Conservation (phyloP, 2,113 vertebrate genomes). For the Anhinga rufa region DNA sequence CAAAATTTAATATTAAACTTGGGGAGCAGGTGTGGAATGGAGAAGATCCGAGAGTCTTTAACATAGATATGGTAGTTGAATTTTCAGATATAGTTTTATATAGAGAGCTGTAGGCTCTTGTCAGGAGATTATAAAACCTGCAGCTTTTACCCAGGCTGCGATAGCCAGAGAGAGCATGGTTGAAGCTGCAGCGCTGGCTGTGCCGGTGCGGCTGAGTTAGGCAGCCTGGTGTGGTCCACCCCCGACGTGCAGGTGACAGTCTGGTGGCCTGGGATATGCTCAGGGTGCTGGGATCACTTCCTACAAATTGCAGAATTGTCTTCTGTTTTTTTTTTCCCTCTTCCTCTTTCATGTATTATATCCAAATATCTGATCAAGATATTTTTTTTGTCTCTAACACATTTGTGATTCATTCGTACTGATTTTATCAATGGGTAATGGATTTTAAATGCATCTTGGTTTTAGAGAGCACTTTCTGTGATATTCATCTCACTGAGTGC, state of each 20-base stretch:
- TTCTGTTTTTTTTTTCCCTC: background rate
- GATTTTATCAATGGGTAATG: background rate
- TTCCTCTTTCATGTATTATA: background rate
- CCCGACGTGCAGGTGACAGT: rapidly evolving
- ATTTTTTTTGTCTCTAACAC: too few species aligned
- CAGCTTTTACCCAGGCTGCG: background rate
- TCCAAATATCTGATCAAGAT: background rate
- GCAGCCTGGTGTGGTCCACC: background rate
- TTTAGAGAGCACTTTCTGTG: background rate
- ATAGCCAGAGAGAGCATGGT: too few species aligned
- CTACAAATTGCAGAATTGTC: background rate
- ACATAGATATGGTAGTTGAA: rapidly evolving
- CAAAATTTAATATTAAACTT: background rate
- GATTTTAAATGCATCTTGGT: background rate
- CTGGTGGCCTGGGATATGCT: too few species aligned
- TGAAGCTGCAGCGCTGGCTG: background rate
- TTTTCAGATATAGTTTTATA: too few species aligned
- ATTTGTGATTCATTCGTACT: rapidly evolving
- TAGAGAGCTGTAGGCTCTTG: background rate
- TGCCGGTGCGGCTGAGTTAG: too few species aligned
- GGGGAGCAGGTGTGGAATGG: background rate
- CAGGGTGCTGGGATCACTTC: too few species aligned
- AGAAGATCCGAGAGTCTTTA: background rate
- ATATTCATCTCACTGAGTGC: background rate
- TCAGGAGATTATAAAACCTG: too few species aligned